Conservation (phyloP, 1,140 invertebrate genomes). For the Periplaneta americana region DNA sequence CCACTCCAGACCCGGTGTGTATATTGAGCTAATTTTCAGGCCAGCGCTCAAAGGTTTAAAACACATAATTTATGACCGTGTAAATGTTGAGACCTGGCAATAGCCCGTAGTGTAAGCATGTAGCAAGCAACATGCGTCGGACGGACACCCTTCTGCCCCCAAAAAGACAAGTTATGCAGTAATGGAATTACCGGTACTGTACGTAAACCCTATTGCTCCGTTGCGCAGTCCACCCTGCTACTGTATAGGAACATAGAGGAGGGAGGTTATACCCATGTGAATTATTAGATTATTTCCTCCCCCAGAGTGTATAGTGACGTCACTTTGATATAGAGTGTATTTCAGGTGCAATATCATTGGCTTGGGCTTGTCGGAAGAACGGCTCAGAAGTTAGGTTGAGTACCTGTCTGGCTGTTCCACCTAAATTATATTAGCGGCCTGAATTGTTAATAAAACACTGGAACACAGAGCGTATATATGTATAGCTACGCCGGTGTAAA, state of each 20-base stretch:
- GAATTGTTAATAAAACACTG: not conserved
- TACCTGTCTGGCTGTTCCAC: not conserved
- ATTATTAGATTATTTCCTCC: not conserved
- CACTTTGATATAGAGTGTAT: not conserved
- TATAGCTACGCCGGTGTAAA: not conserved
- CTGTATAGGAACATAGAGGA: not conserved
- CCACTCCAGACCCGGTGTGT: too few species aligned
- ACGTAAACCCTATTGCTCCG: not conserved
- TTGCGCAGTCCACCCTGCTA: not conserved
- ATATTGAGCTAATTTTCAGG: too few species aligned
- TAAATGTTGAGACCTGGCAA: too few species aligned
- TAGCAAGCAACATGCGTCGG: not conserved
- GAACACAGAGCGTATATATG: not conserved
- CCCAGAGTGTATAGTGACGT: not conserved
- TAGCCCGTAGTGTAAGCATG: too few species aligned
- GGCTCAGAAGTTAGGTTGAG: not conserved
- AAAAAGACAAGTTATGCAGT: not conserved
- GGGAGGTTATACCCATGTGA: not conserved
- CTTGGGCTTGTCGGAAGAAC: not conserved
- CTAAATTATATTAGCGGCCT: not conserved
- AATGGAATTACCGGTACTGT: not conserved
- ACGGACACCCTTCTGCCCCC: not conserved
- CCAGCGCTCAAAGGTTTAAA: too few species aligned
- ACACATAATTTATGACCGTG: too few species aligned
- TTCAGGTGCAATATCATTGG: not conserved